These are phyloP conservation scores for Trissoscelio sp. DNA, from an alignment of 2,888 invertebrate species.

Conservation along the genomic window DNA sequence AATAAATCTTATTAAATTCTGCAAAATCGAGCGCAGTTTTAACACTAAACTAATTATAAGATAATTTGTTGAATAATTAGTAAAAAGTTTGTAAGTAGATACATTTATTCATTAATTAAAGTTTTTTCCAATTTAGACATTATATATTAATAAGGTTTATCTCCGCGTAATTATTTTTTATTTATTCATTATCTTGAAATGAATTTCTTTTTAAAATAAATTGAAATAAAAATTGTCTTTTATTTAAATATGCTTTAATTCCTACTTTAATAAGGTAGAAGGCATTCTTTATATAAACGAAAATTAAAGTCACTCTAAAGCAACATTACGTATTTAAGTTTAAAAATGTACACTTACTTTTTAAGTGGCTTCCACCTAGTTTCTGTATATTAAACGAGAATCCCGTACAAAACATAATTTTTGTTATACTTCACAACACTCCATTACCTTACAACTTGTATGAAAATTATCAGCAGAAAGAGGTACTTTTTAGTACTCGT, in stretches of 20 bases:
- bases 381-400: constrained; percentile 42
- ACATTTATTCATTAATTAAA: no score
- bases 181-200: not conserved
- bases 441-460: constrained; percentile 31
- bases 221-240: not conserved
- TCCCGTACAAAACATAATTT: constrained; percentile 28
- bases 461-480: constrained; percentile 31
- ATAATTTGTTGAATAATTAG: not conserved
- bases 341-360: constrained; percentile 40
- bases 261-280: constrained; percentile 8
- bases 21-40: not conserved
- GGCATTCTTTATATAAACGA: constrained; percentile 16
- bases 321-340: constrained; percentile 35
- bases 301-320: constrained; percentile 33
- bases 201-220: not conserved
- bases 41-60: constrained; percentile 1
- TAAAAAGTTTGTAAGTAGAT: no score
- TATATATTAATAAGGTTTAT: no score
- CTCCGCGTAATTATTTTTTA: no score
- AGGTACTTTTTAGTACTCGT: constrained; percentile 17
- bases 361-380: constrained; percentile 41
- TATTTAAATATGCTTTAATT: constrained; percentile 23
- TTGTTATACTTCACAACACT: constrained; percentile 34
- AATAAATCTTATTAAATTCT: constrained; percentile 4
- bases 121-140: no score